A percentile compares a stretch with the other conserved stretches of the same genome.
Conservation (phyloP, 2,113 vertebrate species). For the Pica pica region DNA sequence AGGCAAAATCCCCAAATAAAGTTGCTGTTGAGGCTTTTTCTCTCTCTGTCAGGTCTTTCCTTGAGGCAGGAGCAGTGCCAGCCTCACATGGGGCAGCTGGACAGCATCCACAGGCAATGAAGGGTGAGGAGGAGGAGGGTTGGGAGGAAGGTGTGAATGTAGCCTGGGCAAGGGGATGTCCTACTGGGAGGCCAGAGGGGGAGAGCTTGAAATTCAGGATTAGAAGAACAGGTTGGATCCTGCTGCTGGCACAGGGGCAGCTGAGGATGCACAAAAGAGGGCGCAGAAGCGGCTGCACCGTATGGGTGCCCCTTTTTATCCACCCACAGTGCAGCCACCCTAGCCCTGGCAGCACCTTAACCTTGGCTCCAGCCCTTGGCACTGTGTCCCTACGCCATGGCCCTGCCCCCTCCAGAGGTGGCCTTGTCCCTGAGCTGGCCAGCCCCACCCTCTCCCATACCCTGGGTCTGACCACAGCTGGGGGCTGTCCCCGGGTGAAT, state of each 20-base stretch:
- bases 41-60: neutral
- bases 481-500: neutral
- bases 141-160: neutral
- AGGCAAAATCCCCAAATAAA: neutral
- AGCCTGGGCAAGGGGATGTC: neutral
- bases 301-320: neutral
- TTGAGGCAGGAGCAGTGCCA: neutral
- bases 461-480: neutral
- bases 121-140: neutral
- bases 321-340: neutral
- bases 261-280: fast-evolving
- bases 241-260: neutral
- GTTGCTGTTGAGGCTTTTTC: neutral
- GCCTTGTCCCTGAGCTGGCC: neutral
- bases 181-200: neutral
- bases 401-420: neutral
- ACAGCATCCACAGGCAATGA: neutral
- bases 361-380: neutral
- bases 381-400: fast-evolving
- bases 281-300: fast-evolving
- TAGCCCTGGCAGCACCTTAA: neutral
- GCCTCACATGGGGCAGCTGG: neutral
- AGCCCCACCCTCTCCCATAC: neutral
- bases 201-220: neutral
- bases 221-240: neutral